Conservation (phyloP, 2,888 invertebrate genomes). For the Zaprionus lineosus region DNA sequence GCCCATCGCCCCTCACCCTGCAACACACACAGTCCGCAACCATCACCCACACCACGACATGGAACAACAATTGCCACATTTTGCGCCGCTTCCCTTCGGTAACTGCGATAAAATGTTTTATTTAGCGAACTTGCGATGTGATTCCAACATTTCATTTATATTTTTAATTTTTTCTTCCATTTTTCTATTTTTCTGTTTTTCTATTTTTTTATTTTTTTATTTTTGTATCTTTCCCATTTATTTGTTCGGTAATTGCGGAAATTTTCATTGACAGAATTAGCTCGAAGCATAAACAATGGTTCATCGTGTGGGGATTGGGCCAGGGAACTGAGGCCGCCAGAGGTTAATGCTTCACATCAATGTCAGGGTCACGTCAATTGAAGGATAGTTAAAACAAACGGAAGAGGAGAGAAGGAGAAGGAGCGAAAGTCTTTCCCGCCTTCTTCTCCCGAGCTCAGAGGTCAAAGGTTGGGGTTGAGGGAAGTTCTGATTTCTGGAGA, state of each 20-base stretch:
- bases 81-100: slow-evolving; percentile 37
- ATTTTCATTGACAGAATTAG: slow-evolving; percentile 75
- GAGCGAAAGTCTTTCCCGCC: no score
- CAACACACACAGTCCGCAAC: not conserved
- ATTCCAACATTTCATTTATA: slow-evolving; percentile 70
- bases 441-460: no score
- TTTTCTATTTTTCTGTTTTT: slow-evolving; percentile 7
- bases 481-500: not conserved
- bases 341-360: slow-evolving; percentile 64
- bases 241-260: slow-evolving; percentile 74
- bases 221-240: no score
- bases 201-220: slow-evolving; percentile 12
- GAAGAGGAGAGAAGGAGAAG: no score
- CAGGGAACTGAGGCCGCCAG: no score
- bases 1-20: not conserved
- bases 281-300: no score
- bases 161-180: not conserved
- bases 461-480: no score
- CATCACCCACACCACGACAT: not conserved
- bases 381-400: no score
- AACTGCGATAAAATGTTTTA: slow-evolving; percentile 54
- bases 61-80: slow-evolving; percentile 23
- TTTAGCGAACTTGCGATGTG: slow-evolving; percentile 53
- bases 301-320: no score
- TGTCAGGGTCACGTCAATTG: slow-evolving; percentile 56